Conservation (phyloP, 2,888 invertebrate species). For the Morpho helenor region DNA sequence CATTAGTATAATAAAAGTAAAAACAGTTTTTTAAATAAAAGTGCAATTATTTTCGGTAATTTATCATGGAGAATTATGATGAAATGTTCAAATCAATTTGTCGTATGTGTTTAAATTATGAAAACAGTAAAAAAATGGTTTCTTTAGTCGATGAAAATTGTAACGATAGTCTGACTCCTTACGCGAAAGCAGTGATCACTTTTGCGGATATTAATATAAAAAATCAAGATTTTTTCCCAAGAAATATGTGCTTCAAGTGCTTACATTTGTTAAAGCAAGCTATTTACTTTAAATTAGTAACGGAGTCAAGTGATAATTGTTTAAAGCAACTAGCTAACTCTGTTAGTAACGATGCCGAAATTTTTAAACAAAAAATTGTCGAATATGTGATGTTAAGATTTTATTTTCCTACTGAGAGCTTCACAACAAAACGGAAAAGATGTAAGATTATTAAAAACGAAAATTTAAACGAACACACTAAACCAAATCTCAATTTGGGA, state of each 20-base stretch:
- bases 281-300: conserved; percentile 54
- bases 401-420: conserved; percentile 9
- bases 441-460: background rate
- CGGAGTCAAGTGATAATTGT: conserved; percentile 48
- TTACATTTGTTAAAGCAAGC: conserved; percentile 49
- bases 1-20: background rate
- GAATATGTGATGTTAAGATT: conserved; percentile 21
- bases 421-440: background rate
- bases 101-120: conserved; percentile 51
- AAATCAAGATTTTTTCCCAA: conserved; percentile 48
- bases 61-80: conserved; percentile 33
- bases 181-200: conserved; percentile 46
- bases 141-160: conserved; percentile 44
- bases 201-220: conserved; percentile 47
- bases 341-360: conserved; percentile 6
- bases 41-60: background rate
- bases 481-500: background rate
- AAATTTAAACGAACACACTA: background rate
- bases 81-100: conserved; percentile 52
- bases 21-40: background rate
- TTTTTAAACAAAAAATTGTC: conserved; percentile 15
- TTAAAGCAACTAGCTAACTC: conserved; percentile 23
- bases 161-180: conserved; percentile 45
- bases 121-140: conserved; percentile 43
- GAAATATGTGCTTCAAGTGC: conserved; percentile 54